Evolutionary conservation across 2,888 invertebrate species (phyloP).

Genomic region (Pocota personata): DNA sequence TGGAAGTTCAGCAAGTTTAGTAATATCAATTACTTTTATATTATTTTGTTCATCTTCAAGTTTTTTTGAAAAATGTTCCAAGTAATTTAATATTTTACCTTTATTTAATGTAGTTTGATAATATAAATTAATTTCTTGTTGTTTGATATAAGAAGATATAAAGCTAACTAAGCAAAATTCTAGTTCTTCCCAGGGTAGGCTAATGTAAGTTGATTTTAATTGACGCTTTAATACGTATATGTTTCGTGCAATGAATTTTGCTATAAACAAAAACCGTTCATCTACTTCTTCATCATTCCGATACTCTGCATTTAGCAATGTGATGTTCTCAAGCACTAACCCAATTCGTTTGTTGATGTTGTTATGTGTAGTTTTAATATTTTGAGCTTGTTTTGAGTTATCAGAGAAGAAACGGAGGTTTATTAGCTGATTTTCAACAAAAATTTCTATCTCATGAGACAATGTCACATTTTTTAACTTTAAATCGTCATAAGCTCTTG

Average conservation of each 20-base stretch:
- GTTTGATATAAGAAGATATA: conserved; percentile 51
- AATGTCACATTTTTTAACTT: conserved; percentile 70
- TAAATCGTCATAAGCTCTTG: conserved; percentile 74
- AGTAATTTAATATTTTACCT: conserved; percentile 13
- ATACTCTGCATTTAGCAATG: background rate
- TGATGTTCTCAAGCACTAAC: conserved; percentile 2
- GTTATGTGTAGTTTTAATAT: background rate
- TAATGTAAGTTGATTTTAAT: conserved; percentile 74
- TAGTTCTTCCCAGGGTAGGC: conserved; percentile 76
- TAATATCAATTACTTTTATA: background rate
- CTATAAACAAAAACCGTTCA: conserved; percentile 16
- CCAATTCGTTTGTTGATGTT: conserved; percentile 26
- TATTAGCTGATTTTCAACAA: conserved; percentile 37
- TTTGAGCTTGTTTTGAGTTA: background rate
- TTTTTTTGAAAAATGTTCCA: conserved; percentile 18
- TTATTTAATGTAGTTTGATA: conserved; percentile 24
- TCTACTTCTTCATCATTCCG: conserved; percentile 3
- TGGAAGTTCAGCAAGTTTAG: background rate
- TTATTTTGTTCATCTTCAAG: conserved; percentile 7
- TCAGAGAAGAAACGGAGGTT: conserved; percentile 5
- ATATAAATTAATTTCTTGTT: conserved; percentile 66
- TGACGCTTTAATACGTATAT: conserved; percentile 73
- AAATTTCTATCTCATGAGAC: conserved; percentile 67
- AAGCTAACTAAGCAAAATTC: conserved; percentile 75
- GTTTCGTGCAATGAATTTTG: conserved; percentile 65